A percentile compares a stretch with the other conserved stretches of the same genome.
Evolutionary conservation across 2,797 vertebrate genomes (phyloP).

Genomic region (Sarcoramphus papa): DNA sequence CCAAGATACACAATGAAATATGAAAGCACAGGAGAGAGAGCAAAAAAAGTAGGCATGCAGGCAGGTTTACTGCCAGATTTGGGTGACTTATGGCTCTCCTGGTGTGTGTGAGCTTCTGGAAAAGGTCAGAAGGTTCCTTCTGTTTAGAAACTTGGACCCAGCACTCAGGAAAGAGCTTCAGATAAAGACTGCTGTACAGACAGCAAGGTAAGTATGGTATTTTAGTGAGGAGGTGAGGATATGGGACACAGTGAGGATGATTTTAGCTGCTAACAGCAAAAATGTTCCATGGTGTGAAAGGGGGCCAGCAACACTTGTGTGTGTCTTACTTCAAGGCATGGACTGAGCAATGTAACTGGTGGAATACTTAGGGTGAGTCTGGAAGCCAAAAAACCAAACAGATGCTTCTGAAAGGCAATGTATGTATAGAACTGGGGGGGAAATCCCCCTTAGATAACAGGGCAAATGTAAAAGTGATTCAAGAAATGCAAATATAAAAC

Average conservation of each 20-base stretch:
- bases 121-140: slow-evolving; percentile 5
- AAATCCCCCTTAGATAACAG: not conserved
- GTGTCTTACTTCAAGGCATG: not conserved
- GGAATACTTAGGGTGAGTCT: not conserved
- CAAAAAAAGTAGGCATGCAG: not conserved
- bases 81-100: not conserved
- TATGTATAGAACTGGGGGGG: not conserved
- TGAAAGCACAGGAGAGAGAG: not conserved
- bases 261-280: not conserved
- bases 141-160: not conserved
- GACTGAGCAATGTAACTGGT: not conserved
- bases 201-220: not conserved
- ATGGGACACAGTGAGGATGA: not conserved
- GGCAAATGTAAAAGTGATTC: not conserved
- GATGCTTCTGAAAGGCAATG: not conserved
- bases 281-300: not conserved
- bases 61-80: slow-evolving; percentile 1
- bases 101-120: slow-evolving; percentile 1
- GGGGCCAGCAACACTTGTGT: not conserved
- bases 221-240: not conserved
- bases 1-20: not conserved
- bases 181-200: not conserved
- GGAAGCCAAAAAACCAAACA: not conserved
- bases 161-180: not conserved
- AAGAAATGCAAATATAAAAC: not conserved